Percentiles rank a stretch among this genome's conserved stretches.
Evolutionary conservation across 35 echinoderm and acorn worm species (phyloP).

Genomic region (Acanthaster planci): DNA sequence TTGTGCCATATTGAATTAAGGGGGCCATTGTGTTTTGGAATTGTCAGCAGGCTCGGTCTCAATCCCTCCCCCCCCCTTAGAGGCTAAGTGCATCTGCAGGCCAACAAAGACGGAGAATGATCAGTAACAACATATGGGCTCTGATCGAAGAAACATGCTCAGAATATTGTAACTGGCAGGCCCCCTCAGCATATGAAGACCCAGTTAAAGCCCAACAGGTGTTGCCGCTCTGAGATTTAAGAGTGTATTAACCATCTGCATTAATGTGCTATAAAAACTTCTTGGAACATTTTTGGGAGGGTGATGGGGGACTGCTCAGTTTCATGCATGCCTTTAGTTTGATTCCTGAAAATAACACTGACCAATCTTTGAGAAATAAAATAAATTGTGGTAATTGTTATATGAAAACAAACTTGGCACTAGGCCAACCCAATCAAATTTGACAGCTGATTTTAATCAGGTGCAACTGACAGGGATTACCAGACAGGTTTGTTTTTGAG

Average conservation of each 20-base stretch:
- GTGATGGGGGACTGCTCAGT: too few species aligned
- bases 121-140: neutral
- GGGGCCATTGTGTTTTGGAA: neutral
- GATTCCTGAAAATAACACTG: too few species aligned
- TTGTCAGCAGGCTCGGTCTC: neutral
- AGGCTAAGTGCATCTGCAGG: neutral
- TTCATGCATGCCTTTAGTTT: too few species aligned
- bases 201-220: neutral
- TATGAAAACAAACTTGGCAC: too few species aligned
- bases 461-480: too few species aligned
- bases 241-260: neutral
- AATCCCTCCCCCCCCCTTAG: neutral
- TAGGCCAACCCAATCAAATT: too few species aligned
- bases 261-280: neutral
- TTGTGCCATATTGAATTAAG: constrained; percentile 22
- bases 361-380: too few species aligned
- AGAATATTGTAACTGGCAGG: neutral
- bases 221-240: neutral
- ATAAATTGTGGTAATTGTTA: too few species aligned
- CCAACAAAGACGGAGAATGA: neutral
- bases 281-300: too few species aligned
- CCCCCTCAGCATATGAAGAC: neutral
- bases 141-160: neutral
- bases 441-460: too few species aligned
- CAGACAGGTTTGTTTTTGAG: too few species aligned